Percentiles rank a stretch among this genome's conserved stretches.
Evolutionary conservation across 2,888 invertebrate species (phyloP).

Genomic region (Altica lythri): DNA sequence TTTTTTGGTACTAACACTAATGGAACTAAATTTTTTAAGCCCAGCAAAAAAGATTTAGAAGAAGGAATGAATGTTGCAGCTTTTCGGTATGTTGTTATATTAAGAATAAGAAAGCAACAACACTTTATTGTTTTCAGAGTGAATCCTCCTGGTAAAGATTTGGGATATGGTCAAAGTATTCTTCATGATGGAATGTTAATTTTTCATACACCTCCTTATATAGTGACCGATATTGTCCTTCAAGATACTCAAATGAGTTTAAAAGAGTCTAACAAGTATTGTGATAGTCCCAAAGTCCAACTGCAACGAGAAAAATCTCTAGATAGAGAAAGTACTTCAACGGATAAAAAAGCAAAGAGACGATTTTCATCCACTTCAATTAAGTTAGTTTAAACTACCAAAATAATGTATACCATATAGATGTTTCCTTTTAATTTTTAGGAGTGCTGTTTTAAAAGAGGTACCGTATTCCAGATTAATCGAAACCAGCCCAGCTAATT

Average conservation of each 20-base stretch:
- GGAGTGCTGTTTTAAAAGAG: slow-evolving; percentile 58
- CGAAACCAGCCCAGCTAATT: slow-evolving; percentile 65
- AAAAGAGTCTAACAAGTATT: slow-evolving; percentile 30
- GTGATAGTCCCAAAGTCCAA: slow-evolving; percentile 43
- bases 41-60: slow-evolving; percentile 76
- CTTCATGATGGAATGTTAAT: slow-evolving; percentile 84
- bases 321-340: slow-evolving; percentile 47
- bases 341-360: slow-evolving; percentile 56
- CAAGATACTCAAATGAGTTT: slow-evolving; percentile 63
- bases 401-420: too few relatives aligned
- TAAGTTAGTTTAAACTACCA: slow-evolving; percentile 58
- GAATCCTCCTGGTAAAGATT: slow-evolving; percentile 78
- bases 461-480: slow-evolving; percentile 82
- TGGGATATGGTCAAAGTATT: slow-evolving; percentile 93
- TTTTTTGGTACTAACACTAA: slow-evolving; percentile 95
- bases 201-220: slow-evolving; percentile 89
- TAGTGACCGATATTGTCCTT: slow-evolving; percentile 74
- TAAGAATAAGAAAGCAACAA: background rate
- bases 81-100: slow-evolving; percentile 61
- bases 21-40: slow-evolving; percentile 86
- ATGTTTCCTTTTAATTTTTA: slow-evolving; percentile 34
- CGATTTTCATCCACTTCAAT: slow-evolving; percentile 69
- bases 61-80: slow-evolving; percentile 85
- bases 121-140: slow-evolving; percentile 58
- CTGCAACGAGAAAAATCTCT: slow-evolving; percentile 43